These are phyloP conservation scores for Butorides virescens DNA, from an alignment of 2,113 vertebrate genomes.

Conservation along the genomic window DNA sequence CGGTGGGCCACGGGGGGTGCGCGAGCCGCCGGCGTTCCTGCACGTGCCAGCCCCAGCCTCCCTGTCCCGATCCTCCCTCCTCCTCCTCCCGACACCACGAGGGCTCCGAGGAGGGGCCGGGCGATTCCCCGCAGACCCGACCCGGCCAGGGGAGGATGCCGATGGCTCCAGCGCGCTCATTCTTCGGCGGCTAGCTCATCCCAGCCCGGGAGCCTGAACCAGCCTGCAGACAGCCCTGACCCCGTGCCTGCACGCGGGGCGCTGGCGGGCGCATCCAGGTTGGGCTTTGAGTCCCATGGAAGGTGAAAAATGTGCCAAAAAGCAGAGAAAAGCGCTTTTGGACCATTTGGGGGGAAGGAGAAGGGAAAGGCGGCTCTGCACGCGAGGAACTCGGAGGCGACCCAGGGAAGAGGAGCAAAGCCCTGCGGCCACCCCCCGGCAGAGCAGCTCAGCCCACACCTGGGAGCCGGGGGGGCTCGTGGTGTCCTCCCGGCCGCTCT, in stretches of 20 bases:
- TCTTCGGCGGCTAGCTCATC: not conserved
- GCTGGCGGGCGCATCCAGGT: not conserved
- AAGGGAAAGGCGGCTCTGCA: not conserved
- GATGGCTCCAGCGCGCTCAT: not conserved
- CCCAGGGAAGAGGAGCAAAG: not conserved
- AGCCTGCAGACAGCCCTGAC: not conserved
- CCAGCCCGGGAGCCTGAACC: not conserved
- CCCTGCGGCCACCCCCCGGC: not conserved
- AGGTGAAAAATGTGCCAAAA: not conserved
- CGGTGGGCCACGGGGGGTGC: rapidly evolving
- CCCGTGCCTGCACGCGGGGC: rapidly evolving
- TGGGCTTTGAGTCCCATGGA: not conserved
- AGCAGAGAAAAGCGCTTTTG: not conserved
- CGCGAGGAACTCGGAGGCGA: rapidly evolving
- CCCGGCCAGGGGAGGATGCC: not conserved
- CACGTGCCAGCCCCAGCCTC: not conserved
- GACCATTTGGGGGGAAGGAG: not conserved
- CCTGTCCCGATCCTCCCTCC: rapidly evolving
- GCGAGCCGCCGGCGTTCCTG: not conserved
- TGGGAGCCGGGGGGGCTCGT: not conserved
- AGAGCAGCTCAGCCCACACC: not conserved
- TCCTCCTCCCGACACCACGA: not conserved
- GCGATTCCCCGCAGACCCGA: rapidly evolving
- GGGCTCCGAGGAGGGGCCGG: not conserved
- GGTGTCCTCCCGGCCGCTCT: not conserved